Conservation (phyloP, 2,113 vertebrate species). For the Picathartes gymnocephalus region DNA sequence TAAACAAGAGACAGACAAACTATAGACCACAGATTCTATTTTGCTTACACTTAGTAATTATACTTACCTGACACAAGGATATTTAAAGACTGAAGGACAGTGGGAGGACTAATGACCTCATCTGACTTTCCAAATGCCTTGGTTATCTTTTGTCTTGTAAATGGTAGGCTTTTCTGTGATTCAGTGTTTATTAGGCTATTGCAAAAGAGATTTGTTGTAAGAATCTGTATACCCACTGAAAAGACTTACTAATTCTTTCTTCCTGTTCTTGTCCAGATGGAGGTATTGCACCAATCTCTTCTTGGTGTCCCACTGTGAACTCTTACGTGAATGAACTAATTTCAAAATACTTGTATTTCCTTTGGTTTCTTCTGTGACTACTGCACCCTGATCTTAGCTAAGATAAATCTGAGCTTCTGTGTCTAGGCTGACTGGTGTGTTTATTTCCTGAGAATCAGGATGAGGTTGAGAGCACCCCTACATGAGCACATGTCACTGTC, state of each 20-base stretch:
- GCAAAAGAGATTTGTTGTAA: not conserved
- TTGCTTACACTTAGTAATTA: not conserved
- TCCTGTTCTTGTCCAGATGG: not conserved
- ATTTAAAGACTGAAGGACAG: not conserved
- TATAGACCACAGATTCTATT: not conserved
- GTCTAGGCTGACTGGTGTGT: not conserved
- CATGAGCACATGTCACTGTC: rapidly evolving
- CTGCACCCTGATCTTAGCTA: not conserved
- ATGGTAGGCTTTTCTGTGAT: not conserved
- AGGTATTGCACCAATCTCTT: not conserved
- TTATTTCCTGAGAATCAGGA: not conserved
- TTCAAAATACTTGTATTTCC: not conserved
- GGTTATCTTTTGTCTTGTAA: not conserved
- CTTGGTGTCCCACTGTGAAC: not conserved
- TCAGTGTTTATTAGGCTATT: not conserved
- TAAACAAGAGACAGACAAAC: not conserved
- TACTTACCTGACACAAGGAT: not conserved
- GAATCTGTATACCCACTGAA: not conserved
- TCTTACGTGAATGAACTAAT: not conserved
- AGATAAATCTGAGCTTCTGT: not conserved
- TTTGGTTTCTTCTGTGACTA: not conserved
- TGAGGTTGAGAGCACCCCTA: not conserved
- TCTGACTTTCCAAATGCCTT: not conserved
- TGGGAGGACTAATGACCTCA: not conserved
- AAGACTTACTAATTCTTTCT: not conserved